Conservation (phyloP, 2,888 invertebrate species). For the Torymus auratus region DNA sequence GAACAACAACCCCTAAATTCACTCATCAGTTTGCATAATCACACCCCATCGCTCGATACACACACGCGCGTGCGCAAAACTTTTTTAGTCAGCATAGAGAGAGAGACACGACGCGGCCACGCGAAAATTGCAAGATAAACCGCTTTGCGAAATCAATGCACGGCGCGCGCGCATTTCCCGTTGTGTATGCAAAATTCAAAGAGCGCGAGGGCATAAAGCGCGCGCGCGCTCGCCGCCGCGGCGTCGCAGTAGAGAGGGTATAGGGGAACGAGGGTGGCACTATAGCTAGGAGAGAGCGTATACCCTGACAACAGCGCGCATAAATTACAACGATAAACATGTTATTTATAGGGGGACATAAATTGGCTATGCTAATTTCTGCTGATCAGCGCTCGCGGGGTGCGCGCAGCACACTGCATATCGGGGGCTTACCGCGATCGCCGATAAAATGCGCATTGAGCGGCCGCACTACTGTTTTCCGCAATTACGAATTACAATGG, state of each 20-base stretch:
- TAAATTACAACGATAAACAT: constrained; percentile 76
- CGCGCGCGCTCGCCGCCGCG: not conserved
- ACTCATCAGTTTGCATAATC: no score
- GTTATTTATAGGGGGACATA: constrained; percentile 75
- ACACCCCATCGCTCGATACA: no score
- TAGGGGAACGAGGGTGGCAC: constrained; percentile 18
- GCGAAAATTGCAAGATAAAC: constrained; percentile 53
- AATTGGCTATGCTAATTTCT: constrained; percentile 76
- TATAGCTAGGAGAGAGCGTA: constrained; percentile 27
- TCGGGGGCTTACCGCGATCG: constrained; percentile 70
- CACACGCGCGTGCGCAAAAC: no score
- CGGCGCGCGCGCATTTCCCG: constrained; percentile 29
- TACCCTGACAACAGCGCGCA: constrained; percentile 64
- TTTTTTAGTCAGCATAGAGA: no score
- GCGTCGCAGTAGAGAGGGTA: not conserved
- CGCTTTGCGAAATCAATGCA: constrained; percentile 50
- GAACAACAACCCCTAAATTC: no score
- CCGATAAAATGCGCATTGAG: constrained; percentile 56
- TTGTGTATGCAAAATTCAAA: constrained; percentile 56
- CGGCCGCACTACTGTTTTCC: constrained; percentile 50
- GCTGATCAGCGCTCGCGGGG: constrained; percentile 69
- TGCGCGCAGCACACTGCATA: constrained; percentile 66
- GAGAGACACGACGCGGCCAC: not conserved
- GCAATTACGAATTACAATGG: constrained; percentile 56
- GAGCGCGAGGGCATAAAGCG: constrained; percentile 46